phyloP scores from a whole-genome alignment of 2,797 vertebrate genomes.

The Sebastolobus altivelis region DNA sequence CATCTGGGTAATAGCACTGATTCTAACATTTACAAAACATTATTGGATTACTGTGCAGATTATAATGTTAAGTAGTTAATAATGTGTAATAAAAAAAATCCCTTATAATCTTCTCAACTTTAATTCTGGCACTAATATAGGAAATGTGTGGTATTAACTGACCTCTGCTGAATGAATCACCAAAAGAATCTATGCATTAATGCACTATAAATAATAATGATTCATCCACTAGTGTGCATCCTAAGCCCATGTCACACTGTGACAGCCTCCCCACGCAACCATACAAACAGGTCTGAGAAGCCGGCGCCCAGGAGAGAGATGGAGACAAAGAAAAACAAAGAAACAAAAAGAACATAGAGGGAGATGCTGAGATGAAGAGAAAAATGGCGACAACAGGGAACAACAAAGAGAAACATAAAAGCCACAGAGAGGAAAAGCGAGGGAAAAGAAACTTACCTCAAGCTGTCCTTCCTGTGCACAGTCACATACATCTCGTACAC shows the following conservation, averaged over 20 bases:
- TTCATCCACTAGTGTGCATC: conserved; percentile 33
- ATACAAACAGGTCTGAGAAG: conserved; percentile 36
- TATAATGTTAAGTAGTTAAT: conserved; percentile 29
- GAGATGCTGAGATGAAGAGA: conserved; percentile 32
- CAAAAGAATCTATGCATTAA: conserved; percentile 13
- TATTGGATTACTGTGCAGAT: conserved; percentile 38
- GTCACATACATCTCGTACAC: conserved; percentile 98
- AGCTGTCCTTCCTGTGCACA: conserved; percentile 95
- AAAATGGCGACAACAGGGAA: conserved; percentile 29
- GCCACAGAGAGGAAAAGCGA: not conserved
- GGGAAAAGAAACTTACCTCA: conserved; percentile 86
- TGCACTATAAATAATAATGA: conserved; percentile 33
- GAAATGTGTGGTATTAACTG: conserved; percentile 16
- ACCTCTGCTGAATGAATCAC: conserved; percentile 46
- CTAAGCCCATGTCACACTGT: conserved; percentile 25
- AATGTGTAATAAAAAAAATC: conserved; percentile 29
- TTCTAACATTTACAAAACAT: conserved; percentile 2
- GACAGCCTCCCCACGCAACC: conserved; percentile 27
- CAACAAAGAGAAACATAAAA: conserved; percentile 4
- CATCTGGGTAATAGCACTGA: conserved; percentile 3
- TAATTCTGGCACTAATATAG: conserved; percentile 28
- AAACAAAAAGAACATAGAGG: conserved; percentile 13
- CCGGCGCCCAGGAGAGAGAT: conserved; percentile 16
- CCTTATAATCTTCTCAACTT: conserved; percentile 28
- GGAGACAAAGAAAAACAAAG: conserved; percentile 21